Evolutionary conservation across 2,113 vertebrate species (phyloP).

Genomic region (Epinephelus cyanopodus): DNA sequence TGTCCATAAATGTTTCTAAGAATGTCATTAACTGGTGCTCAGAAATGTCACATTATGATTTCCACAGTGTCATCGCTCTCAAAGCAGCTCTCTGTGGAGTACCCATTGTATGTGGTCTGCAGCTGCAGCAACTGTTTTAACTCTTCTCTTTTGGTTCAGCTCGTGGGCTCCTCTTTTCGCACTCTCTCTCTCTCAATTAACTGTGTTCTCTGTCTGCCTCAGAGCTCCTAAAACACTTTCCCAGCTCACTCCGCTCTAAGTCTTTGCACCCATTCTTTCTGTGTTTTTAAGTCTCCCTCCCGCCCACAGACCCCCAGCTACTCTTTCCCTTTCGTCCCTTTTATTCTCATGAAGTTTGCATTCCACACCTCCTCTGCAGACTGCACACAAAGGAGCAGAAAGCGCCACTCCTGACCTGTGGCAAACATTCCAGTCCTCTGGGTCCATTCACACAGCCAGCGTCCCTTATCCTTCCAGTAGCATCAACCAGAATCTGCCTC

Average conservation of each 20-base stretch:
- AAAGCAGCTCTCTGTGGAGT: conserved; percentile 11
- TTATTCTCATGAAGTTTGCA: conserved; percentile 83
- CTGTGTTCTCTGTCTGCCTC: conserved; percentile 7
- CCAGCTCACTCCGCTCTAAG: conserved; percentile 15
- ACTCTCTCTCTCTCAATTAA: conserved; percentile 23
- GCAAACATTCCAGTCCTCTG: conserved; percentile 81
- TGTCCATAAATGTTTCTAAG: conserved; percentile 22
- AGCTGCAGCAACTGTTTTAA: conserved; percentile 47
- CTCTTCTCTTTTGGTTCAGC: neutral
- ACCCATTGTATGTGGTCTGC: conserved; percentile 39
- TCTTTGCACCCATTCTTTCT: conserved; percentile 40
- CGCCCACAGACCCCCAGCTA: conserved; percentile 46
- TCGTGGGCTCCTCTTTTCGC: conserved; percentile 25
- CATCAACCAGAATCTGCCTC: conserved; percentile 37
- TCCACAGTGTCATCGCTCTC: conserved; percentile 3
- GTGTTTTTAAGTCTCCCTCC: conserved; percentile 29
- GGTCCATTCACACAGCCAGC: conserved; percentile 49
- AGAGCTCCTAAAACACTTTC: conserved; percentile 35
- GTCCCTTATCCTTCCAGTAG: conserved; percentile 40
- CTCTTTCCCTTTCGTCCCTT: conserved; percentile 60
- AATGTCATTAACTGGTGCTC: neutral
- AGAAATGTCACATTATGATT: conserved; percentile 9
- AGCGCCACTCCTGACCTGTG: conserved; percentile 76
- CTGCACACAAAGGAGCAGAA: conserved; percentile 83
- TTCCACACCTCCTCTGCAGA: conserved; percentile 86